Conservation (phyloP, 2,797 vertebrate genomes). For the Rhinoraja longicauda region DNA sequence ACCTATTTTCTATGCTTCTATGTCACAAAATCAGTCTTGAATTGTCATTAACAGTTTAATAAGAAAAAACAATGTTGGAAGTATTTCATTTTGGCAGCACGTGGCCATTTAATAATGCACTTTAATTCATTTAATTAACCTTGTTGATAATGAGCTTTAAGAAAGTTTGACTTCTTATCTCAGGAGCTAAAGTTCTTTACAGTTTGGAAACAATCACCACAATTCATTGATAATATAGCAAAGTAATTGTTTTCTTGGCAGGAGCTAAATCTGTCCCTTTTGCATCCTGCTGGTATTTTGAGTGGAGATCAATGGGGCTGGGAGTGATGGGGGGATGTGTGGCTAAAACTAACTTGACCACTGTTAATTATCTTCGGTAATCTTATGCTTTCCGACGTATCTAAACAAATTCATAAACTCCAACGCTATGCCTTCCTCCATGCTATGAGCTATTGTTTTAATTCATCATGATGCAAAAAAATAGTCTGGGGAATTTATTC, state of each 20-base stretch:
- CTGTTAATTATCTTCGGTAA: conserved; percentile 19
- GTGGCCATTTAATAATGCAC: not conserved
- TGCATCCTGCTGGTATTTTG: conserved; percentile 31
- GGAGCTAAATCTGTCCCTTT: conserved; percentile 22
- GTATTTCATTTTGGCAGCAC: conserved; percentile 8
- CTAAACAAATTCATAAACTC: conserved; percentile 19
- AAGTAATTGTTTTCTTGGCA: conserved; percentile 37
- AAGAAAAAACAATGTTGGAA: not conserved
- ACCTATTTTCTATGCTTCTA: too few species aligned
- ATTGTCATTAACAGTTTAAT: not conserved
- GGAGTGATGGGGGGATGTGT: not conserved
- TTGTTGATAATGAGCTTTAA: conserved; percentile 1
- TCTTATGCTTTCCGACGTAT: not conserved
- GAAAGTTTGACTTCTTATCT: conserved; percentile 3
- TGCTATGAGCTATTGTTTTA: not conserved
- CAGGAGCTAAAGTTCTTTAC: not conserved
- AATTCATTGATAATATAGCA: conserved; percentile 34
- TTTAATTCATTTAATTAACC: conserved; percentile 14
- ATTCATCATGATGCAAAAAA: not conserved
- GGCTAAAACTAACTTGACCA: conserved; percentile 15
- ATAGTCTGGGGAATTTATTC: conserved; percentile 1
- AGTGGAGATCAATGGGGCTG: not conserved
- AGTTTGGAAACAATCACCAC: not conserved
- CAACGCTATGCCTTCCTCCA: not conserved
- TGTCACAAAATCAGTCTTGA: not conserved